Percentiles rank a stretch among this genome's conserved stretches.
Conservation (phyloP, 2,888 invertebrate genomes). For the Drosophila falleni region DNA sequence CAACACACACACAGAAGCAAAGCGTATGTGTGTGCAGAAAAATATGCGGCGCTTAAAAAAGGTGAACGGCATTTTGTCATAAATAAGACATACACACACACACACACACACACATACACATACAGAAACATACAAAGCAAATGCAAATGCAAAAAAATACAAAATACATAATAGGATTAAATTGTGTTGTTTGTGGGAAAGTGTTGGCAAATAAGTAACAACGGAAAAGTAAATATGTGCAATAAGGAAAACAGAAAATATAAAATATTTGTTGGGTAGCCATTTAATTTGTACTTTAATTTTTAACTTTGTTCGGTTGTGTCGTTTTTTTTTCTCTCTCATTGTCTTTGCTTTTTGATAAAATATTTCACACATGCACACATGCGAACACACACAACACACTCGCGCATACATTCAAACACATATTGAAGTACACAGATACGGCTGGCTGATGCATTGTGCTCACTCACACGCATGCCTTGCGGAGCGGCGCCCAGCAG, state of each 20-base stretch:
- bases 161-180: conserved; percentile 16
- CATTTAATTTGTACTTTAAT: conserved; percentile 78
- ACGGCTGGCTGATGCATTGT: conserved; percentile 51
- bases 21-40: conserved; percentile 80
- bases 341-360: conserved; percentile 78
- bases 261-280: conserved; percentile 62
- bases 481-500: conserved; percentile 49
- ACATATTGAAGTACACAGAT: conserved; percentile 7
- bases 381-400: conserved; percentile 6
- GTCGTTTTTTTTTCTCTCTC: conserved; percentile 49
- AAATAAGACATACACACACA: conserved; percentile 43
- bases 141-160: conserved; percentile 33
- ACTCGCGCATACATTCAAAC: conserved; percentile 17
- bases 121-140: conserved; percentile 26
- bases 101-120: conserved; percentile 6
- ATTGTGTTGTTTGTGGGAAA: conserved; percentile 36
- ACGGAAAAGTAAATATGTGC: conserved; percentile 17
- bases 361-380: conserved; percentile 63
- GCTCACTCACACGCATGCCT: conserved; percentile 61
- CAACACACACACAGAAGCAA: conserved; percentile 43
- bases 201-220: conserved; percentile 28
- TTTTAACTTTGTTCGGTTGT: conserved; percentile 63
- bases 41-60: conserved; percentile 83
- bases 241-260: conserved; percentile 22
- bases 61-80: conserved; percentile 81